Evolutionary conservation across 2,888 invertebrate genomes (phyloP), one percentile per base, ranked within the genome.

Genomic region (Acronicta aceris): DNA sequence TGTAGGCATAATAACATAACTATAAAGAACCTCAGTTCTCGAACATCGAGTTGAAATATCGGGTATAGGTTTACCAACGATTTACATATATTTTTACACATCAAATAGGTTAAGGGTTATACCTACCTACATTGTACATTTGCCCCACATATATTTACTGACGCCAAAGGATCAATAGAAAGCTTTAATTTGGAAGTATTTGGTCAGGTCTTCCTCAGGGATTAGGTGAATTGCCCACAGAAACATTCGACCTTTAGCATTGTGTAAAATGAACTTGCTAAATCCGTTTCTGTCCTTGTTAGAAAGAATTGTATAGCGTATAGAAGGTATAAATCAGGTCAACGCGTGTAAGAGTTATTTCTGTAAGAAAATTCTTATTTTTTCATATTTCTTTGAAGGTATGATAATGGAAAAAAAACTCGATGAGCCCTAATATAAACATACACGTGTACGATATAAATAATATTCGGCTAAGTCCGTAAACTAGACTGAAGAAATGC

Each of bases 171-270:
- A 42, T n/a, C 15, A 47, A 43, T 36, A 48, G 17, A 64, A 62
- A 55, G 61, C 68, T 68, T 67, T 68, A 68, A 62, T 76, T 74
- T 76, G 57, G 55, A 53, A 62, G 48, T 74, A 65, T 74, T 74
- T 73, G 69, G 38, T 68, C 61, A 76, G 62, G 69, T 48, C 49
- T 49, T 61, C 51, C 55, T 16, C 10, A 55, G 54, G 74, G 55
- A 58, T 61, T 62, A 65, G 42, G 43, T 62, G 64, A 68, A 58
- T 58, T 60, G 46, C 46, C 27, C 40, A 21, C 16, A 57, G 55
- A 55, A 63, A 54, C 47, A 10, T 33, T 30, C n/a, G 49, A n/a
- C 40, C 17, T 60, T 49, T 47, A 13, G 59, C 36, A 55, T 55
- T 65, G 50, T 50, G 47, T 50, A 10, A 64, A 67, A 54, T 59